Conservation (phyloP, 2,797 vertebrate species). For the Sphenopsis melanotis region DNA sequence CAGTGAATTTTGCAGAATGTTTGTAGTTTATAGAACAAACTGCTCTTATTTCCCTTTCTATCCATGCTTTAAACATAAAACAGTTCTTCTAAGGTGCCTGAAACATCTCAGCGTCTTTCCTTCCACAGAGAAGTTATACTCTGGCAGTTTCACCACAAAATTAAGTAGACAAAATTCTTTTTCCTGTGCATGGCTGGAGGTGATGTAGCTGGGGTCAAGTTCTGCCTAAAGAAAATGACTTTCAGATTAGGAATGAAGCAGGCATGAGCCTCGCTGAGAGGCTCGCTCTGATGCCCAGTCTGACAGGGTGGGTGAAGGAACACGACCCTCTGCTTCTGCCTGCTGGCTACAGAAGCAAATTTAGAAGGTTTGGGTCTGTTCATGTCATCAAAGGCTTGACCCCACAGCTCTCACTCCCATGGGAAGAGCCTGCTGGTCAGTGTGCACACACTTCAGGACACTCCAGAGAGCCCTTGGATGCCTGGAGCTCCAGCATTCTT, state of each 20-base stretch:
- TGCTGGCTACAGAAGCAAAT: neutral
- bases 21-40: neutral
- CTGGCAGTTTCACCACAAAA: neutral
- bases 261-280: neutral
- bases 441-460: fast-evolving
- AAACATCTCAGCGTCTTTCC: neutral
- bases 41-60: neutral
- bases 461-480: neutral
- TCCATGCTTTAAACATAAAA: neutral
- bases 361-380: neutral
- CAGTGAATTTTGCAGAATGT: neutral
- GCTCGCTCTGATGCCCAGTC: neutral
- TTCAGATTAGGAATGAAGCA: neutral
- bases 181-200: neutral
- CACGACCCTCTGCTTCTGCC: neutral
- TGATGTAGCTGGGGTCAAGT: neutral
- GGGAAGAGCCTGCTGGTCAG: neutral
- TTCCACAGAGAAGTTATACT: neutral
- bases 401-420: neutral
- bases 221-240: neutral
- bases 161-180: neutral
- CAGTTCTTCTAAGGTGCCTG: neutral
- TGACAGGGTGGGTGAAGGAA: neutral
- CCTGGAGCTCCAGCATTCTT: neutral
- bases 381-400: neutral